These are phyloP conservation scores for Hyposmocoma kahamanoa DNA, from an alignment of 1,140 invertebrate species.

Conservation along the genomic window DNA sequence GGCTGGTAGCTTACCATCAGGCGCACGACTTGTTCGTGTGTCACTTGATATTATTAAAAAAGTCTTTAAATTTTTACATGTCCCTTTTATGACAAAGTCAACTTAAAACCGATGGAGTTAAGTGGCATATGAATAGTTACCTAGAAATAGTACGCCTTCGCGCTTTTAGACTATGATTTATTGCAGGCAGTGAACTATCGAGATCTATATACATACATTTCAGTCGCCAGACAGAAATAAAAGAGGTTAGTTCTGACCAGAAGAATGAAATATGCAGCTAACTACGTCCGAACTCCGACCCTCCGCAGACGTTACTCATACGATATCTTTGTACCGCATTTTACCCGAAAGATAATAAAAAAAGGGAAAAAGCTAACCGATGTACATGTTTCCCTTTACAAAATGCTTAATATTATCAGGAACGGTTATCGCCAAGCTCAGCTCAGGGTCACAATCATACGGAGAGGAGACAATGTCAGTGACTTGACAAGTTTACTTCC, in stretches of 20 bases:
- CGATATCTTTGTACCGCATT: slow-evolving; percentile 4
- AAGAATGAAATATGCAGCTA: slow-evolving; percentile 45
- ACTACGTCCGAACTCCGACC: slow-evolving; percentile 28
- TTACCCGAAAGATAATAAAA: neutral
- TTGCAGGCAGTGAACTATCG: neutral
- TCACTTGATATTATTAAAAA: too few relatives aligned
- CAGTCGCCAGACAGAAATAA: slow-evolving; percentile 44
- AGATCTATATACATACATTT: slow-evolving; percentile 21
- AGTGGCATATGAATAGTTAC: too few relatives aligned
- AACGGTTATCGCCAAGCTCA: slow-evolving; percentile 12
- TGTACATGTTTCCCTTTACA: neutral
- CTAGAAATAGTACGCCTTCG: too few relatives aligned
- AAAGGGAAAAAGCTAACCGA: neutral
- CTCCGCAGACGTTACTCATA: slow-evolving; percentile 26
- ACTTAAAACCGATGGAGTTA: too few relatives aligned
- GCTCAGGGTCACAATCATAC: slow-evolving; percentile 12
- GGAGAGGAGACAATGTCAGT: slow-evolving; percentile 22
- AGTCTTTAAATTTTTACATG: too few relatives aligned
- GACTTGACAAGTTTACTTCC: slow-evolving; percentile 25
- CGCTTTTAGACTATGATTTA: too few relatives aligned
- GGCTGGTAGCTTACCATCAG: too few relatives aligned
- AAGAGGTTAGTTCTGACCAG: slow-evolving; percentile 17
- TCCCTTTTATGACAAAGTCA: too few relatives aligned
- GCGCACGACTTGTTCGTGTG: too few relatives aligned
- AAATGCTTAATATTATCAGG: neutral